Conservation (phyloP, 2,888 invertebrate species). For the Nephrotoma guestfalica region DNA sequence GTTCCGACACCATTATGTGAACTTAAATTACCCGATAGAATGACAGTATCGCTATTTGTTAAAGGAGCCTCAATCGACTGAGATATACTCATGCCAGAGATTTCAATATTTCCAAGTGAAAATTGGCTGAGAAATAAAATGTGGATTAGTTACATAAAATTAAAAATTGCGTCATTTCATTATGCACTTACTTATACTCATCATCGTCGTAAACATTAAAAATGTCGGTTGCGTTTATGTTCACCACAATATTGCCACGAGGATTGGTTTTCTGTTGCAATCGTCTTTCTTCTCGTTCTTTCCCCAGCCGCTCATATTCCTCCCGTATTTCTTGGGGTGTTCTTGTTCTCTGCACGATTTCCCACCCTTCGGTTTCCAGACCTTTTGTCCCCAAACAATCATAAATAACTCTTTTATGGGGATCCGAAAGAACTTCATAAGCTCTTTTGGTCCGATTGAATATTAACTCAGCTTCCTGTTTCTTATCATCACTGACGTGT, state of each 20-base stretch:
- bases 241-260: slow-evolving; percentile 70
- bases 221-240: slow-evolving; percentile 84
- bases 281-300: slow-evolving; percentile 72
- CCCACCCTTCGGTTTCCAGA: slow-evolving; percentile 89
- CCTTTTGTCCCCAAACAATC: slow-evolving; percentile 80
- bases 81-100: slow-evolving; percentile 83
- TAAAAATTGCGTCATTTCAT: background rate
- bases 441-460: slow-evolving; percentile 90
- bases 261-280: slow-evolving; percentile 88
- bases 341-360: slow-evolving; percentile 78
- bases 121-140: slow-evolving; percentile 24
- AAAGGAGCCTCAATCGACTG: slow-evolving; percentile 91
- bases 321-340: slow-evolving; percentile 93
- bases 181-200: slow-evolving; percentile 38
- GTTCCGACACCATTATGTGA: slow-evolving; percentile 77
- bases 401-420: slow-evolving; percentile 89
- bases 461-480: slow-evolving; percentile 78
- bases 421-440: slow-evolving; percentile 88
- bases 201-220: slow-evolving; percentile 70
- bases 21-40: slow-evolving; percentile 65
- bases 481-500: slow-evolving; percentile 67
- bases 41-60: slow-evolving; percentile 70
- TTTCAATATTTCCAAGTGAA: slow-evolving; percentile 62
- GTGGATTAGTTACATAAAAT: background rate
- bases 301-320: slow-evolving; percentile 81